Evolutionary conservation across 2,888 invertebrate genomes (phyloP), one percentile per base, ranked within the genome.

Genomic region (Heterodera filipjevi): DNA sequence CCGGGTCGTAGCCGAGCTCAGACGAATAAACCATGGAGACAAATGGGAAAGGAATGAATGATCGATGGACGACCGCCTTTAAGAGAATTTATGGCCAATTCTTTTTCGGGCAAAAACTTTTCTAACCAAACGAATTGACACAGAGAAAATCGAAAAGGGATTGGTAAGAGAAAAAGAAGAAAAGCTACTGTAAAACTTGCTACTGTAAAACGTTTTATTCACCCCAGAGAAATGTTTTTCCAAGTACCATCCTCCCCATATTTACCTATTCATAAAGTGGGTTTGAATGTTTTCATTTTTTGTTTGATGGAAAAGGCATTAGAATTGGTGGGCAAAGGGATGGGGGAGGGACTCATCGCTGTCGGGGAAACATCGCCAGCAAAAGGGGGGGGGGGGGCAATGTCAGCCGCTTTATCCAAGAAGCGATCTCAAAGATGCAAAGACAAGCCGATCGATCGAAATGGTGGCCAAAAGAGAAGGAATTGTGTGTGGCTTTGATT

Each of bases 1-100:
- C 75, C 16, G 75, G 75, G 66, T 75, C 75, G 33, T 75, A 75
- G 75, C 75, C 75, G 35, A 76, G 77, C 44, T 76, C 77, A 32
- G 71, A 27, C 35, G 77, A 76, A 30, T 44, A 76, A 16, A 76
- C 77, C 77, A 76, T 76, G 44, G 75, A 35, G 27, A 64, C 8
- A 64, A 64, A 14, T 19, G 64, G 64, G 16, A 64, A 64, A 27
- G 32, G 68, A 68, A 19, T 68, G 59, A 27, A 27, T 59, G 59
- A 59, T 59, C 59, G 59, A 59, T 59, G 59, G 59, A 39, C 39
- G 6, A 6, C 39, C 44, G 22, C 53, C 53, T 53, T 53, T 27
- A n/a, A 27, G 59, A 2, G 59, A 10, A 27, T 59, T 59, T n/a
- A 53, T 53, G 16, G 53, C 53, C 53, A 27, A 12, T 27, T 53